Percentiles rank a stretch among this genome's conserved stretches.
These are phyloP conservation scores for Rhyacophila evoluta DNA, from an alignment of 2,888 invertebrate genomes.

Conservation along the genomic window DNA sequence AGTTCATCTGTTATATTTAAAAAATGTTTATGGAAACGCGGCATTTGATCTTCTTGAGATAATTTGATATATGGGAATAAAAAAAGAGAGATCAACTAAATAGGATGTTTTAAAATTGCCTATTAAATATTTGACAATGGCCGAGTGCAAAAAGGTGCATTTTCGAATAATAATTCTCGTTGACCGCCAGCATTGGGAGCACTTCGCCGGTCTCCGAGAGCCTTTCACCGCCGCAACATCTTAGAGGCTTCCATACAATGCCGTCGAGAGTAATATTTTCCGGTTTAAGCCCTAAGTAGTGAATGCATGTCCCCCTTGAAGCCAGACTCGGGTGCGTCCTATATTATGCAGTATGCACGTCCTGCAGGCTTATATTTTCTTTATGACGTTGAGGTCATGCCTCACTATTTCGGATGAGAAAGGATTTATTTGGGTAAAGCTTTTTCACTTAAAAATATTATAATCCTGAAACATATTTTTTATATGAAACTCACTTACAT, in stretches of 20 bases:
- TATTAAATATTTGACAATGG: background rate
- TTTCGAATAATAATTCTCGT: background rate
- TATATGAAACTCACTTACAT: no score
- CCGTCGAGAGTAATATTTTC: conserved; percentile 54
- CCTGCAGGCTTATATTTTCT: conserved; percentile 49
- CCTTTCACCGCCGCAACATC: conserved; percentile 38
- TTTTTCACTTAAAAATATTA: background rate
- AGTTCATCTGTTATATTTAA: no score
- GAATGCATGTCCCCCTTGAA: conserved; percentile 53
- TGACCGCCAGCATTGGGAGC: conserved; percentile 4
- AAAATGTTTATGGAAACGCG: no score
- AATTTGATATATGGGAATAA: no score
- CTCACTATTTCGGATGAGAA: background rate
- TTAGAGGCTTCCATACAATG: conserved; percentile 47
- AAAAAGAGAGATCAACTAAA: background rate
- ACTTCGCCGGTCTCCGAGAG: background rate
- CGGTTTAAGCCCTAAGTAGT: conserved; percentile 54
- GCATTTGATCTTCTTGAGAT: no score
- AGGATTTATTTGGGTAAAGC: conserved; percentile 6
- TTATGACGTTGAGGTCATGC: conserved; percentile 40
- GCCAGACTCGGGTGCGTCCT: conserved; percentile 28
- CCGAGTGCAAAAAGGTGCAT: background rate
- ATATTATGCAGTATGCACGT: conserved; percentile 49
- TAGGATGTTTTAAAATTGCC: background rate
- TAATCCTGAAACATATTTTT: no score